Evolutionary conservation across 2,888 invertebrate genomes (phyloP).

Genomic region (Junonia oenone): DNA sequence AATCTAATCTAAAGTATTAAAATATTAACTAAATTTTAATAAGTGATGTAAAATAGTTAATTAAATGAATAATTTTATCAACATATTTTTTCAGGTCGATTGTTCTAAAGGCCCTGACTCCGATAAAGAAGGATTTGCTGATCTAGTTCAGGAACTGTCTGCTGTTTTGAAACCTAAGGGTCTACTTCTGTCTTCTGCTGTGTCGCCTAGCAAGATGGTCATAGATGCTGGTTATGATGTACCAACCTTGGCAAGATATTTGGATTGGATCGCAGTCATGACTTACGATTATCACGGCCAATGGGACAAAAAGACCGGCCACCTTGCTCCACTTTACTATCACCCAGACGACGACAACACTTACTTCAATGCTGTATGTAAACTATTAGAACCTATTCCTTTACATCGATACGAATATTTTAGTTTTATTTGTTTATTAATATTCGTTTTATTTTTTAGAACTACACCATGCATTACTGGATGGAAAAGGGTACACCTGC

Average conservation of each 20-base stretch:
- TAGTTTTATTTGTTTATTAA: no score
- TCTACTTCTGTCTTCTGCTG: conserved; percentile 88
- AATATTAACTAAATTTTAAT: no score
- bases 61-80: no score
- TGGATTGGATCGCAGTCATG: conserved; percentile 96
- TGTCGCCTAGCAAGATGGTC: conserved; percentile 92
- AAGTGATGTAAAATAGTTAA: not conserved
- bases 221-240: conserved; percentile 93
- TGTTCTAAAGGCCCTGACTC: conserved; percentile 91
- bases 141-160: conserved; percentile 85
- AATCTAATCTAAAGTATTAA: no score
- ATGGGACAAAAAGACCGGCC: conserved; percentile 95
- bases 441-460: conserved; percentile 78
- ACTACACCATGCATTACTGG: conserved; percentile 94
- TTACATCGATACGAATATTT: no score
- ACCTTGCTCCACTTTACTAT: conserved; percentile 90
- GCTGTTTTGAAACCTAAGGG: conserved; percentile 83
- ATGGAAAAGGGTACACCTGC: conserved; percentile 90
- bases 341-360: conserved; percentile 90
- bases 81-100: conserved; percentile 86
- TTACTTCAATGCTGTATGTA: conserved; percentile 89
- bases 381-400: no score
- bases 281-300: conserved; percentile 95
- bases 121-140: conserved; percentile 89
- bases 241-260: conserved; percentile 83